phyloP scores from a whole-genome alignment of 2,888 invertebrate genomes.

The Corythucha ciliata region DNA sequence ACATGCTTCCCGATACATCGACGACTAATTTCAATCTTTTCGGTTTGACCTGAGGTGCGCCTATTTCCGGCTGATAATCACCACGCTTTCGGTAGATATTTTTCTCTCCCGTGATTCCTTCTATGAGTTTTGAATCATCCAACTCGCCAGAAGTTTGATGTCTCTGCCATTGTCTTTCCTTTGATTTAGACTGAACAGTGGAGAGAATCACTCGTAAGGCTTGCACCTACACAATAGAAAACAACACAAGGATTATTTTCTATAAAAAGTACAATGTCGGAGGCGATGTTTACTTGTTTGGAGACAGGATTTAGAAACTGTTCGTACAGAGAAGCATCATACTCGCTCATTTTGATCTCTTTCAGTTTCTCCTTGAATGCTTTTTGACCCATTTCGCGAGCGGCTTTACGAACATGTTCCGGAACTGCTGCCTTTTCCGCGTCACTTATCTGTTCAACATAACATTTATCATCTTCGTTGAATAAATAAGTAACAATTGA shows the following conservation, averaged over 20 bases:
- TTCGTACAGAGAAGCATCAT: slow-evolving; percentile 79
- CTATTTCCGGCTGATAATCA: slow-evolving; percentile 80
- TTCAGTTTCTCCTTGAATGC: slow-evolving; percentile 76
- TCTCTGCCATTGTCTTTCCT: slow-evolving; percentile 85
- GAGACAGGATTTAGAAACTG: slow-evolving; percentile 68
- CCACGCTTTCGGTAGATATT: slow-evolving; percentile 76
- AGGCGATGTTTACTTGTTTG: slow-evolving; percentile 51
- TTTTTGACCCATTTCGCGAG: slow-evolving; percentile 84
- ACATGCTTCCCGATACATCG: slow-evolving; percentile 96
- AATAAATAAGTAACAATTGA: neutral
- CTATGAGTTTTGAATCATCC: slow-evolving; percentile 89
- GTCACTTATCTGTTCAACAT: slow-evolving; percentile 56
- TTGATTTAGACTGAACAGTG: slow-evolving; percentile 82
- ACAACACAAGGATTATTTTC: neutral
- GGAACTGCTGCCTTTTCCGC: slow-evolving; percentile 84
- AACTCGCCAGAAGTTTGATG: slow-evolving; percentile 93
- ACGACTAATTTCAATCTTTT: slow-evolving; percentile 77
- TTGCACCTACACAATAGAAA: slow-evolving; percentile 50
- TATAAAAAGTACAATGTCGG: neutral
- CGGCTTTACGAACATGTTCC: slow-evolving; percentile 77
- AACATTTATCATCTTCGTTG: neutral
- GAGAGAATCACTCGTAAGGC: slow-evolving; percentile 75
- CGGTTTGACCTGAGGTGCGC: slow-evolving; percentile 76
- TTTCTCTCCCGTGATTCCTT: slow-evolving; percentile 86
- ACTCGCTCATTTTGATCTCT: slow-evolving; percentile 91